Percentiles rank a stretch among this genome's conserved stretches.
phyloP scores from a whole-genome alignment of 1,140 invertebrate species.

The Pygmarrhopalites habei region DNA sequence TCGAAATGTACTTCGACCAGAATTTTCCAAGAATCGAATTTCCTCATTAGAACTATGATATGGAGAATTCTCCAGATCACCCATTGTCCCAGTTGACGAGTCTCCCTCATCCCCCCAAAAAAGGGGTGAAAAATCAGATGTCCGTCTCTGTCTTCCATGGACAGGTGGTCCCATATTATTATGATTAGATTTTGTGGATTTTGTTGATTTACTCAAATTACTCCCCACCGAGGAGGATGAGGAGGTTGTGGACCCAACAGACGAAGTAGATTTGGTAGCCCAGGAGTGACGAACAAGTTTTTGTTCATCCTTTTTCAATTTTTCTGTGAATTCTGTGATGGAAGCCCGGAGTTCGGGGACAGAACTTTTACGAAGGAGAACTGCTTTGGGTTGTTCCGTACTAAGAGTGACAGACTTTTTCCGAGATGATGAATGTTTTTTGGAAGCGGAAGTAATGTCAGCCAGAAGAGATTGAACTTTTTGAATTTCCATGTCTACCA shows the following conservation, averaged over 20 bases:
- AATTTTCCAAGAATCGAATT: slow-evolving; percentile 1
- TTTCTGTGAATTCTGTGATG: not conserved
- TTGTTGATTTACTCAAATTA: not conserved
- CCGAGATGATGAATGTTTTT: too few relatives aligned
- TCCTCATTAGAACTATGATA: slow-evolving; percentile 17
- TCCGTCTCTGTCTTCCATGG: not conserved
- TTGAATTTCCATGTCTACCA: slow-evolving; percentile 1
- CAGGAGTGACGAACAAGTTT: not conserved
- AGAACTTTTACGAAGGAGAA: not conserved
- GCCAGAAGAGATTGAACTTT: slow-evolving; percentile 2
- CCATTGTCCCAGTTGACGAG: slow-evolving; percentile 39
- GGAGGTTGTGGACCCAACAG: slow-evolving; percentile 3
- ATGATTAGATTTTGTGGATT: too few relatives aligned
- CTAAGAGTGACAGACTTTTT: too few relatives aligned
- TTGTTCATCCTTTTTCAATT: not conserved
- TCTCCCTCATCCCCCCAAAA: slow-evolving; percentile 41
- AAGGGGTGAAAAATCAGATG: not conserved
- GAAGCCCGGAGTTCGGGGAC: not conserved
- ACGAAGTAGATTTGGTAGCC: slow-evolving; percentile 2
- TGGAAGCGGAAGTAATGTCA: not conserved
- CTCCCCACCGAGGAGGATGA: not conserved
- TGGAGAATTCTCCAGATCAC: slow-evolving; percentile 40
- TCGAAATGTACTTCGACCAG: not conserved
- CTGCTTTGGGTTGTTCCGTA: not conserved
- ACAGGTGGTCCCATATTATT: not conserved